Evolutionary conservation across 1,140 invertebrate genomes (phyloP), one percentile per base, ranked within the genome.

Genomic region (Platyscapa corneri): DNA sequence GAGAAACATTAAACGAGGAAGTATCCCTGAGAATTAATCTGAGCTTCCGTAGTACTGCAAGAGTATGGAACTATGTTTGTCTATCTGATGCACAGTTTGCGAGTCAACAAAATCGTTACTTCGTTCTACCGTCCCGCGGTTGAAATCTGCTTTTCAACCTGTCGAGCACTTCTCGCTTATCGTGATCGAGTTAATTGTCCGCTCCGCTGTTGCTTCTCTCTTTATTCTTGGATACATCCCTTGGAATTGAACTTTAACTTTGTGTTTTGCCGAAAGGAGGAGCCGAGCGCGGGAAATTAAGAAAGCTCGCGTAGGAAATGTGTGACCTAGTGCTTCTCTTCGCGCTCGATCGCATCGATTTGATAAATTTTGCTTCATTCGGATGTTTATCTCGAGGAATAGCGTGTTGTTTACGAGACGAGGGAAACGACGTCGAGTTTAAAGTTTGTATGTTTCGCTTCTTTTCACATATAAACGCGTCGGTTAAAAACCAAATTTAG

Each of bases 21-120:
- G 56, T 60, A 60, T 60, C 87, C 86, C 86, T 87, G 87, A 87
- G 87, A 87, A 83, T 85, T 81, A 8, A 74, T 86, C 79, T 83
- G 84, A 75, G 83, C 84, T 87, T 86, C 78, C 75, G 83, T 84
- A 65, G n/a, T 65, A 23, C 74, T 84, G 72, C 76, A 82, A 56
- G 77, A 89, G 74, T 75, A n/a, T n/a, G n/a, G n/a, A n/a, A n/a
- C 32, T 34, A 42, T n/a, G 27, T 49, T 14, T 39, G 23, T 60
- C 20, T 60, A 27, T 60, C 27, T 60, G n/a, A n/a, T n/a, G n/a
- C n/a, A n/a, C n/a, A n/a, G n/a, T n/a, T n/a, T n/a, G n/a, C n/a
- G n/a, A n/a, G n/a, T n/a, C n/a, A n/a, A n/a, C n/a, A n/a, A n/a
- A n/a, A n/a, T n/a, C n/a, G n/a, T 60, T 27, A 23, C 27, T 27